phyloP scores from a whole-genome alignment of 1,140 invertebrate species.

The Drosophila leontia region DNA sequence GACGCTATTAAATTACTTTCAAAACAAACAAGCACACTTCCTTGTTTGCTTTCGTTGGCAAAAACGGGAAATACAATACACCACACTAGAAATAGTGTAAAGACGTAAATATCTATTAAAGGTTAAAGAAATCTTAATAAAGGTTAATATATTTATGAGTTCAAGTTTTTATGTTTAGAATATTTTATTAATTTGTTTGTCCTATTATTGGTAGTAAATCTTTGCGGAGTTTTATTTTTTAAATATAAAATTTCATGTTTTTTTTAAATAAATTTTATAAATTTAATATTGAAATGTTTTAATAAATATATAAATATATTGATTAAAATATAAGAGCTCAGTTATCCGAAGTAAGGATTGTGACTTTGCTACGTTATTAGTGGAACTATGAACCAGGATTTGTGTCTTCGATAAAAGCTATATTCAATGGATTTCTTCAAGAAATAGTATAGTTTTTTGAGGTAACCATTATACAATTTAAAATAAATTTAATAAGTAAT shows the following conservation, averaged over 20 bases:
- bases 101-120: not conserved
- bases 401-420: not conserved
- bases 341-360: not conserved
- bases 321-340: not conserved
- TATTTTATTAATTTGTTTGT: not conserved
- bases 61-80: not conserved
- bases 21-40: not conserved
- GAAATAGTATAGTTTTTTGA: not conserved
- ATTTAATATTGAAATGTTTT: not conserved
- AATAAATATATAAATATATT: not conserved
- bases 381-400: no score
- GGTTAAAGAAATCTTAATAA: not conserved
- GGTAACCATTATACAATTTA: not conserved
- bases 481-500: not conserved
- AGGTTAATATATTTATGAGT: not conserved
- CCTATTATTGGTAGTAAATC: not conserved
- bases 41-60: not conserved
- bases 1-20: not conserved
- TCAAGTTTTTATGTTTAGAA: not conserved
- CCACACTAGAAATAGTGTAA: no score
- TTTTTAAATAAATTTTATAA: not conserved
- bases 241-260: not conserved
- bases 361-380: not conserved
- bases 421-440: not conserved
- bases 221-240: not conserved